Percentiles rank a stretch among this genome's conserved stretches.
These are phyloP conservation scores for Nettapus auritus DNA, from an alignment of 2,113 vertebrate genomes.

Conservation along the genomic window DNA sequence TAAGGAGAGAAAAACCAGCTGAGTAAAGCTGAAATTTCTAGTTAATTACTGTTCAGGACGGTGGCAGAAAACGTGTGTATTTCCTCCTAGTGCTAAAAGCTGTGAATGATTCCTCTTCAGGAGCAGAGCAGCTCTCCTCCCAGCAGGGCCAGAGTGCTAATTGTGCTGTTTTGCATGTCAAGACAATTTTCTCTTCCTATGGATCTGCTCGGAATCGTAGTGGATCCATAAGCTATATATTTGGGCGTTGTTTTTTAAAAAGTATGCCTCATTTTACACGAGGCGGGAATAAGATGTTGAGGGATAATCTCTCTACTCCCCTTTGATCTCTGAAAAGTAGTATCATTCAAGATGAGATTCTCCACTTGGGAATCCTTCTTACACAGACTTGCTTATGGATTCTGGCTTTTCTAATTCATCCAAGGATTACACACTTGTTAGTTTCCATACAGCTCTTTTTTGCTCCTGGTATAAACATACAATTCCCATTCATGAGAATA, in stretches of 20 bases:
- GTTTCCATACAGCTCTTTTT: constrained; percentile 12
- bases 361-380: constrained; percentile 21
- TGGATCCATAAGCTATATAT: not conserved
- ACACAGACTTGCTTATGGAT: not conserved
- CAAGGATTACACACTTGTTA: not conserved
- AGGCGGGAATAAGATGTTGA: not conserved
- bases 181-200: not conserved
- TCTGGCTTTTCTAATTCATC: constrained; percentile 52
- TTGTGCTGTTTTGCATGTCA: not conserved
- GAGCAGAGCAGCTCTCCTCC: not conserved
- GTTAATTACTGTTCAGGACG: not conserved
- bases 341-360: constrained; percentile 21
- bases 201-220: not conserved
- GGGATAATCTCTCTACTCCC: constrained; percentile 17
- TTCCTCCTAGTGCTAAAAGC: not conserved
- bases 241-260: not conserved
- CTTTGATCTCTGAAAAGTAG: constrained; percentile 1
- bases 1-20: not conserved
- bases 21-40: not conserved
- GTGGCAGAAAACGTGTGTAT: not conserved
- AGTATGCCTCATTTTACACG: constrained; percentile 26
- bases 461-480: not conserved
- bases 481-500: not conserved
- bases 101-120: not conserved
- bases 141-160: not conserved